Base-by-base conservation (phyloP, 2,113 vertebrate genomes). In the Origma solitaria region DNA sequence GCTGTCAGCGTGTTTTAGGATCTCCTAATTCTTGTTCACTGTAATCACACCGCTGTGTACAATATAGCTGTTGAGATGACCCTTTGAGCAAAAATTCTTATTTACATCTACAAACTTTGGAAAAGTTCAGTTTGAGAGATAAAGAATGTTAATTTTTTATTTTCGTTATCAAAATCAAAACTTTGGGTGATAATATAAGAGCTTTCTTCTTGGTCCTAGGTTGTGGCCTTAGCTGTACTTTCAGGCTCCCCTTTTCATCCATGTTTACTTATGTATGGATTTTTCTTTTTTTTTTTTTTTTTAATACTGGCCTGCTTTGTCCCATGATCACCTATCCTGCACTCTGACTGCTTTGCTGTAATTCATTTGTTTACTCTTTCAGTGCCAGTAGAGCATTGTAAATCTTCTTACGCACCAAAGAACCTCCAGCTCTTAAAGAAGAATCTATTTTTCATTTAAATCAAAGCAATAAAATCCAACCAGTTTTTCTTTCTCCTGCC, bases 1-100 rank as follows among this genome's bases (percentile, higher is more conserved):
- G 83, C 79, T 96, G 76, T 90, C 94, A 95, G 78, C 53, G 66
- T 65, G 75, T 93, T 97, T 98, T 92, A 96, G 82, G 95, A 97
- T 97, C 93, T 97, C 94, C 80, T 72, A 51, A 38, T 56, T 94
- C 65, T 61, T 70, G 86, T 91, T 96, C 96, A 82, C 89, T 71
- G 92, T 90, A 96, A 96, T 91, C 16, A 44, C 66, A 79, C 31
- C 1, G 11, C 70, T 81, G 40, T 30, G 40, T 71, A 84, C 58
- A 58, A 77, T 27, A 51, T 5, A 77, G 60, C 37, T 42, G 86
- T 86, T 78, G 56, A 88, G 85, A 81, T 72, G 85, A 91, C 44
- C 60, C 51, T 92, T 58, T 40, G 38, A 88, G 71, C 21, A 81
- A 88, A 83, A 88, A 64, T n/a, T n/a, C 18, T 75, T 53, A 56